These are phyloP conservation scores for Sebastes baramenuke DNA, from an alignment of 2,797 vertebrate genomes.

Conservation along the genomic window DNA sequence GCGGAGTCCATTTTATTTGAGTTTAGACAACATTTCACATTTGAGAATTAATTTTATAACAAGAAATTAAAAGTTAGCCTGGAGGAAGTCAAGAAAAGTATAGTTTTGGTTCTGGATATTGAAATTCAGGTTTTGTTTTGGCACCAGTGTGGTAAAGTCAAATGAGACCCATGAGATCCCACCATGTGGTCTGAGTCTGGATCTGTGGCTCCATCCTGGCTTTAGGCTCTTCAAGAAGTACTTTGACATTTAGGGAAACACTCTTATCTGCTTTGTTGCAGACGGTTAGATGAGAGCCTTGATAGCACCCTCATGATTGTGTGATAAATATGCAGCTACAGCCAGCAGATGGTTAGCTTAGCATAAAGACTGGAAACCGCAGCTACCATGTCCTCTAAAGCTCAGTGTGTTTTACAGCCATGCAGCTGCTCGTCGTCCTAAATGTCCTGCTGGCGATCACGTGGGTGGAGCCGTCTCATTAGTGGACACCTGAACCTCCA, in stretches of 20 bases:
- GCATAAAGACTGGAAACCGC: background rate
- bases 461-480: background rate
- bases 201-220: background rate
- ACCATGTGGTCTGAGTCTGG: background rate
- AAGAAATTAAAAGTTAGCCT: background rate
- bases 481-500: background rate
- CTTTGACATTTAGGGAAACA: background rate
- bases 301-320: background rate
- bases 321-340: background rate
- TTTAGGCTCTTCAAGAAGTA: background rate
- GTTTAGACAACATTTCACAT: background rate
- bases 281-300: background rate
- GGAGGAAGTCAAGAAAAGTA: background rate
- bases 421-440: background rate
- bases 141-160: background rate
- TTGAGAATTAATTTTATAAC: background rate
- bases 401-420: background rate
- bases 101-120: background rate
- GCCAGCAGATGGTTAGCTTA: background rate
- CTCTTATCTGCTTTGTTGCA: background rate
- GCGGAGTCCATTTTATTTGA: too few relatives aligned
- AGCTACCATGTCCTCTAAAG: background rate
- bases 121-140: background rate
- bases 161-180: background rate
- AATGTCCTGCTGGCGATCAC: background rate